Percentiles rank a stretch among this genome's conserved stretches.
phyloP scores from a whole-genome alignment of 2,888 invertebrate species.

The Tricholauxania praeusta region DNA sequence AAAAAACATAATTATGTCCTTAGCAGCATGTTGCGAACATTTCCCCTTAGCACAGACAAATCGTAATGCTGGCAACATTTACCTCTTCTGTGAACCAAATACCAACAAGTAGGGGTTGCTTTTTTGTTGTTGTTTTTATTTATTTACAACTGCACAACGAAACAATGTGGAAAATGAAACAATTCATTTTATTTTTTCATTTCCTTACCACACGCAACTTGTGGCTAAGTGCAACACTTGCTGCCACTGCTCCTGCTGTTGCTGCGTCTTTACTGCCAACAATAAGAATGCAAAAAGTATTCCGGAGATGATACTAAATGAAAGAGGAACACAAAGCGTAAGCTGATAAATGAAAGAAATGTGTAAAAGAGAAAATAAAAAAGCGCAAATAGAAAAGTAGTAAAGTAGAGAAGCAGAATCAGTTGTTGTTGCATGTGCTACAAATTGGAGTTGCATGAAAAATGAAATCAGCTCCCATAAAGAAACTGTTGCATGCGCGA shows the following conservation, averaged over 20 bases:
- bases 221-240: slow-evolving; percentile 42
- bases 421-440: neutral
- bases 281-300: no score
- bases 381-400: neutral
- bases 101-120: slow-evolving; percentile 21
- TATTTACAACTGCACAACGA: neutral
- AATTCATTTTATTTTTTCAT: neutral
- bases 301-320: no score
- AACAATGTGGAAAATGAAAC: slow-evolving; percentile 20
- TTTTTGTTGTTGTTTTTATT: neutral
- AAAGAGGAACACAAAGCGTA: neutral
- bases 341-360: slow-evolving; percentile 16
- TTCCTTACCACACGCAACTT: slow-evolving; percentile 13
- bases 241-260: neutral
- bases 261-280: neutral
- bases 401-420: slow-evolving; percentile 25
- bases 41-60: no score
- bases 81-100: neutral
- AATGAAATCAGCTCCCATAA: slow-evolving; percentile 9
- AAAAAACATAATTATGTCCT: no score
- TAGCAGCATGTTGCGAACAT: neutral
- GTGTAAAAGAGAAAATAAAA: neutral
- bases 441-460: slow-evolving; percentile 15
- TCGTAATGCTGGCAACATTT: no score
- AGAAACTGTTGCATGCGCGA: slow-evolving; percentile 42